Base-by-base conservation (phyloP, 2,113 vertebrate genomes). In the Promerops cafer region DNA sequence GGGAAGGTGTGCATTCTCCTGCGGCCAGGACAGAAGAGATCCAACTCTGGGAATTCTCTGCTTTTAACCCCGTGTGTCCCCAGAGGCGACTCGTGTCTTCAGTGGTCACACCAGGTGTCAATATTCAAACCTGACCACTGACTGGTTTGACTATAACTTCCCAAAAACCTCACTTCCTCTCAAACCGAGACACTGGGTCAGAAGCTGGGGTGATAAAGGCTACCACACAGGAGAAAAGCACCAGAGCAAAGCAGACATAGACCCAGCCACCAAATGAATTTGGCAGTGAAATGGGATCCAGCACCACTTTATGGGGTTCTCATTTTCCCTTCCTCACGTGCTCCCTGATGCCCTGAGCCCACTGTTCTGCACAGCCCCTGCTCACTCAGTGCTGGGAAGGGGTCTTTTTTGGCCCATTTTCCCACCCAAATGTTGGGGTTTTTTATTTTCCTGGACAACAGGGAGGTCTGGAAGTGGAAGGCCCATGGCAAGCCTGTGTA, bases 291-390 rank as follows among this genome's bases (percentile, higher is more conserved):
- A 31, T 13, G 15, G 37, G 24, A 65, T 27, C 22, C 71, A 40
- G 61, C 47, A 57, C 26, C 64, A 2, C 16, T 57, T 49, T 1
- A 21, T 16, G 61, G 6, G 16, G 14, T 26, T 47, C 40, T 78
- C 1, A 1, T 10, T 56, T 72, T 85, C 10, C 10, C 39, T 35
- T 47, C 49, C 33, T 83, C n/a, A 4, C 0, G 0, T 1, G 0
- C 30, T 54, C 53, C 53, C 49, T 18, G 28, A 15, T 0, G 1
- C 16, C 26, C 3, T 2, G 16, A 47, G 35, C 56, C 65, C 6
- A 1, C 27, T 44, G 35, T 4, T 37, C 71, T 60, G 28, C 11
- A 13, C 45, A 69, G 66, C 54, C 54, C 52, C 4, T 20, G 53
- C 70, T 78, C 1, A 0, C 49, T 68, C 16, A 16, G 33, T 28